phyloP scores from a whole-genome alignment of 2,113 vertebrate species.

The Charadrius vociferus region DNA sequence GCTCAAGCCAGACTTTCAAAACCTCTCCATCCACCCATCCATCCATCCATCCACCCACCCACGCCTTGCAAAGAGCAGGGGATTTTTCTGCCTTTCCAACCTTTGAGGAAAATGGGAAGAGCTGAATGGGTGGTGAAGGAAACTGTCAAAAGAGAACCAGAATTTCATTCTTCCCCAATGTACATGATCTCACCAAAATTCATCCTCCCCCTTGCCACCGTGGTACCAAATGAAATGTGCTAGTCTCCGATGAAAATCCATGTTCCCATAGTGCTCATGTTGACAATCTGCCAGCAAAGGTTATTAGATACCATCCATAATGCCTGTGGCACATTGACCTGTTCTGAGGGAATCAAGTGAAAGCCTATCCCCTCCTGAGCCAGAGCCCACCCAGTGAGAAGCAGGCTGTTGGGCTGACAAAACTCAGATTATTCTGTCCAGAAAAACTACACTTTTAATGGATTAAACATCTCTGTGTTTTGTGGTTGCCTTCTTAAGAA shows the following conservation, averaged over 20 bases:
- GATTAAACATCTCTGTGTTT: conserved; percentile 58
- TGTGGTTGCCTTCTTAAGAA: conserved; percentile 22
- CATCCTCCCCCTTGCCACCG: rapidly evolving
- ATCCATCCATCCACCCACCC: no score
- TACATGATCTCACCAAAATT: neutral
- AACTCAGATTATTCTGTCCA: conserved; percentile 18
- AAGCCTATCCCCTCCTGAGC: neutral
- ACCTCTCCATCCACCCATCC: neutral
- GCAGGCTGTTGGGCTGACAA: conserved; percentile 6
- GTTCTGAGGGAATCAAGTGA: neutral
- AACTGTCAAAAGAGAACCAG: neutral
- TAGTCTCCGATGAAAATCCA: neutral
- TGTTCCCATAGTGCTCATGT: neutral
- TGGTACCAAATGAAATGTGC: neutral
- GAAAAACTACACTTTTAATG: conserved; percentile 29
- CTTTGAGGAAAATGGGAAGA: neutral
- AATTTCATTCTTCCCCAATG: neutral
- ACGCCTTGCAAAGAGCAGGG: rapidly evolving
- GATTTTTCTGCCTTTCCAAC: neutral
- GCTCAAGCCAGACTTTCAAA: neutral
- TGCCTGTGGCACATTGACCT: neutral
- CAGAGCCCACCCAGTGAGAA: conserved; percentile 61
- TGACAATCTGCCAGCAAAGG: neutral
- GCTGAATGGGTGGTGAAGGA: neutral
- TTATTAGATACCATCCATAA: neutral